Evolutionary conservation across 2,113 vertebrate species (phyloP).

Genomic region (Aphelocoma coerulescens): DNA sequence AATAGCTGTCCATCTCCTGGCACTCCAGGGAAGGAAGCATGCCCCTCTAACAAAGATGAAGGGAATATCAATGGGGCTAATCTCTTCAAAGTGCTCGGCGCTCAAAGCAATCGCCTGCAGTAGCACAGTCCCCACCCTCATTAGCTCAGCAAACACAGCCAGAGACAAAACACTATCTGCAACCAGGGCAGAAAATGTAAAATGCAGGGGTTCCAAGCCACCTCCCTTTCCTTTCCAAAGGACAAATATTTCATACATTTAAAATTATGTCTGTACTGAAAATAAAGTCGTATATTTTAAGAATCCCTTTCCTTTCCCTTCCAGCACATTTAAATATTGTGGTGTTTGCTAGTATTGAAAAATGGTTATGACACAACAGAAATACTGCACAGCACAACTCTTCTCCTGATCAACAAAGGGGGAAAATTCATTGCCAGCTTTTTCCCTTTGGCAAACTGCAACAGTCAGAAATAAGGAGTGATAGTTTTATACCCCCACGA

Average conservation of each 20-base stretch:
- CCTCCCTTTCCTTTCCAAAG: slow-evolving; percentile 6
- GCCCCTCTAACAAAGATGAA: slow-evolving; percentile 58
- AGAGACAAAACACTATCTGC: slow-evolving; percentile 39
- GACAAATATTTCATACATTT: slow-evolving; percentile 27
- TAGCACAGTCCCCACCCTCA: slow-evolving; percentile 53
- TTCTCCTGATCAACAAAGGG: not conserved
- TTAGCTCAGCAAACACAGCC: slow-evolving; percentile 60
- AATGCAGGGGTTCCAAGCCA: slow-evolving; percentile 26
- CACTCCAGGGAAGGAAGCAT: slow-evolving; percentile 62
- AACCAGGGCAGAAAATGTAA: not conserved
- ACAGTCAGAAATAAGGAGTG: not conserved
- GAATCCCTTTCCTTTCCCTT: not conserved
- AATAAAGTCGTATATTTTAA: not conserved
- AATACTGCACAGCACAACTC: not conserved
- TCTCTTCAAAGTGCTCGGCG: slow-evolving; percentile 68
- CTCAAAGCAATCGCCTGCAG: slow-evolving; percentile 68
- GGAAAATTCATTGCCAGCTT: not conserved
- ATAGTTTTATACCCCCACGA: not conserved
- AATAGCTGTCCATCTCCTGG: slow-evolving; percentile 61
- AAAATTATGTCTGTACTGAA: not conserved
- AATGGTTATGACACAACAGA: not conserved
- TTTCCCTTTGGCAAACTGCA: not conserved
- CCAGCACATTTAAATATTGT: not conserved
- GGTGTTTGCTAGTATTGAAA: not conserved
- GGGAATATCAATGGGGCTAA: slow-evolving; percentile 73